Percentiles rank a stretch among this genome's conserved stretches.
Evolutionary conservation across 2,888 invertebrate species (phyloP).

Genomic region (Nemurella pictetii): DNA sequence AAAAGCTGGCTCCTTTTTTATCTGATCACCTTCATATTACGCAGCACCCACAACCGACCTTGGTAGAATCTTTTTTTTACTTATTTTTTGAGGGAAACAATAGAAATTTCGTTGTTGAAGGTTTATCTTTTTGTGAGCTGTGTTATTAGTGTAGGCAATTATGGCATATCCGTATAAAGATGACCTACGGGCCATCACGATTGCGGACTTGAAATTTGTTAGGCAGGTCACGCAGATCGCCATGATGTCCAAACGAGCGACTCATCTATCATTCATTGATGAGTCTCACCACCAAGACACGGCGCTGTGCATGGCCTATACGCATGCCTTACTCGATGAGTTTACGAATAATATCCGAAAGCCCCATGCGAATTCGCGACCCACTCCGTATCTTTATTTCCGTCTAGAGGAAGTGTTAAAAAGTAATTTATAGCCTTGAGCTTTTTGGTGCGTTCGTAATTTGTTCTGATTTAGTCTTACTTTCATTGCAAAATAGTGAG

Average conservation of each 20-base stretch:
- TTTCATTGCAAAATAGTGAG: slow-evolving; percentile 1
- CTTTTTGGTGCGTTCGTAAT: slow-evolving; percentile 6
- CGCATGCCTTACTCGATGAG: not conserved
- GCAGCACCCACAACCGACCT: slow-evolving; percentile 14
- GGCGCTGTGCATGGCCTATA: not conserved
- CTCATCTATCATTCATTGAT: not conserved
- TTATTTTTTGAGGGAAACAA: slow-evolving; percentile 11
- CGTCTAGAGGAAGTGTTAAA: not conserved
- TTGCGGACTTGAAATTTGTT: not conserved
- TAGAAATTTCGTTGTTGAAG: slow-evolving; percentile 13
- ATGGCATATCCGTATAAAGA: slow-evolving; percentile 14
- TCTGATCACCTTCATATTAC: not conserved
- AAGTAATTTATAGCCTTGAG: slow-evolving; percentile 10
- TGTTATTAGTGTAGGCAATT: slow-evolving; percentile 13
- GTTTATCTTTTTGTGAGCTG: slow-evolving; percentile 8
- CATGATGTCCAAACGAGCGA: not conserved
- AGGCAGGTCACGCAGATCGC: slow-evolving; percentile 1
- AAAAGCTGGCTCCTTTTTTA: not conserved
- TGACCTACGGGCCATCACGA: not conserved
- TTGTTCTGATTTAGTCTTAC: slow-evolving; percentile 6
- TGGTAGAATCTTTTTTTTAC: not conserved
- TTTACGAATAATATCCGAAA: not conserved
- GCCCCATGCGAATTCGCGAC: not conserved
- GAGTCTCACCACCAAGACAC: not conserved
- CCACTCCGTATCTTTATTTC: not conserved